These are phyloP conservation scores for Pseudochirops cupreus DNA, from an alignment of 2,797 vertebrate species.

Conservation along the genomic window DNA sequence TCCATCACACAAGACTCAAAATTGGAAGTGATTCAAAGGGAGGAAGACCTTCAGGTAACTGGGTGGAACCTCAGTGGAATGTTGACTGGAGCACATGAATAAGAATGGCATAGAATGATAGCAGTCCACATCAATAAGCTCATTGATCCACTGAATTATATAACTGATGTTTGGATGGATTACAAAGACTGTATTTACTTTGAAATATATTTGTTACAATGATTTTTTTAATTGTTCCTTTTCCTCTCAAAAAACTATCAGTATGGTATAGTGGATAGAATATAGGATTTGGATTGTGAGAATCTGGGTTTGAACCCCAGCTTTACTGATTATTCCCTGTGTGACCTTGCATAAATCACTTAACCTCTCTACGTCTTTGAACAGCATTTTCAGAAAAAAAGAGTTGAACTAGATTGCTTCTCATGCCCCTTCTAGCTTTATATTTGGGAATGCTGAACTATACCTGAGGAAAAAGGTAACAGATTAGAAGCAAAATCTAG, in stretches of 20 bases:
- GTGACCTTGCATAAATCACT: not conserved
- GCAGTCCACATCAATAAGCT: not conserved
- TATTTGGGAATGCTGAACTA: not conserved
- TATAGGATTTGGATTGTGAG: not conserved
- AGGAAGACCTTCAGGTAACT: not conserved
- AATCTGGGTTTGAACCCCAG: not conserved
- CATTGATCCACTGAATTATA: not conserved
- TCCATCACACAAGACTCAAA: not conserved
- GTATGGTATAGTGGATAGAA: not conserved
- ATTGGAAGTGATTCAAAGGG: not conserved
- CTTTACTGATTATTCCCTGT: not conserved
- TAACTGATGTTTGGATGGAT: not conserved
- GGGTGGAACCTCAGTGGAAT: not conserved
- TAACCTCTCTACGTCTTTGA: not conserved
- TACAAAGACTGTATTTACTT: not conserved
- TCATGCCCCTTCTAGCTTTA: not conserved
- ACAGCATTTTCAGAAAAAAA: not conserved
- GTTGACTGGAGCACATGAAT: not conserved
- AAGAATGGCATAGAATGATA: not conserved
- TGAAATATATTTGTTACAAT: not conserved
- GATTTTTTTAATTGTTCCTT: not conserved
- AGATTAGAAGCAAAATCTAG: not conserved
- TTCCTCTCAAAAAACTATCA: not conserved
- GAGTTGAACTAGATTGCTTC: not conserved
- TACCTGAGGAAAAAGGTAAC: not conserved